These are phyloP conservation scores for Dasypogon diadema DNA, from an alignment of 2,888 invertebrate genomes.

Conservation along the genomic window DNA sequence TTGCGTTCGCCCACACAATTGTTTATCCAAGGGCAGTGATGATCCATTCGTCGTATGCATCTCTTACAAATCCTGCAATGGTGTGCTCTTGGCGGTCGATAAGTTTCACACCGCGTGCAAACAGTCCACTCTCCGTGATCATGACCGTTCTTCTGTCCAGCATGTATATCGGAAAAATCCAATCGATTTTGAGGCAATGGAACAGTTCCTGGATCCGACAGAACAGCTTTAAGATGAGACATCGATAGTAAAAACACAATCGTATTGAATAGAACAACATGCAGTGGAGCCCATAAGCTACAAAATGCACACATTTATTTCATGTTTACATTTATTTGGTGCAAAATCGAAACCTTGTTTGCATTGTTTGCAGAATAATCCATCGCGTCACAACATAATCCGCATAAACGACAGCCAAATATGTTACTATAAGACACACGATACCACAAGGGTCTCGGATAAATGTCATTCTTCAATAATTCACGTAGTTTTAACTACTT, in stretches of 20 bases:
- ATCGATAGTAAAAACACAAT: conserved; percentile 80
- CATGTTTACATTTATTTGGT: not conserved
- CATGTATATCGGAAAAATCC: conserved; percentile 85
- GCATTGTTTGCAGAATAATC: conserved; percentile 85
- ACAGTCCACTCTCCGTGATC: conserved; percentile 82
- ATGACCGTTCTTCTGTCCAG: conserved; percentile 70
- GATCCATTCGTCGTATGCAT: conserved; percentile 74
- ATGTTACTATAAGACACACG: conserved; percentile 83
- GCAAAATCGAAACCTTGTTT: conserved; percentile 77
- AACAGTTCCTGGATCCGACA: conserved; percentile 90
- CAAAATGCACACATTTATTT: conserved; percentile 59
- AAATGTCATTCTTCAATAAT: conserved; percentile 71
- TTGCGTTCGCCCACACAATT: conserved; percentile 94
- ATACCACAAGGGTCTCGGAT: conserved; percentile 88
- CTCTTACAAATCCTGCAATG: conserved; percentile 89
- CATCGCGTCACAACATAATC: conserved; percentile 89
- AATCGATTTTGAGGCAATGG: conserved; percentile 79
- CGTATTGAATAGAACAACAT: conserved; percentile 83
- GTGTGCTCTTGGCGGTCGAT: conserved; percentile 86
- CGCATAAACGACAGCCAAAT: conserved; percentile 84
- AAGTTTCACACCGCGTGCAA: conserved; percentile 83
- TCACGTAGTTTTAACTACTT: not conserved
- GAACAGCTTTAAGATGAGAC: conserved; percentile 85
- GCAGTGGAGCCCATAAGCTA: conserved; percentile 86
- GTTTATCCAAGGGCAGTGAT: conserved; percentile 92